phyloP scores from a whole-genome alignment of 2,888 invertebrate genomes.

The Synergus itoensis region DNA sequence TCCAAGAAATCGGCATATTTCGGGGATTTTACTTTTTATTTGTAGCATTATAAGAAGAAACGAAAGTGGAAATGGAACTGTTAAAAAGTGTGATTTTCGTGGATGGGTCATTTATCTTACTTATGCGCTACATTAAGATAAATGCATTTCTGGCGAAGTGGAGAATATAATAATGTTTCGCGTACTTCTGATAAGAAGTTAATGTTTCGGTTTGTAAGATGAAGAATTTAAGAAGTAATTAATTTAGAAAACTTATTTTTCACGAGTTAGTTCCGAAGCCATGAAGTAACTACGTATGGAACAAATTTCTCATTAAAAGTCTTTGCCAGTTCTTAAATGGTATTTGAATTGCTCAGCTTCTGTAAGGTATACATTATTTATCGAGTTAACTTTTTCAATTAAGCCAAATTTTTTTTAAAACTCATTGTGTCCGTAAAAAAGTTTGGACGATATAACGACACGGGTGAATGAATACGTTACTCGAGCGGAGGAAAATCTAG shows the following conservation, averaged over 20 bases:
- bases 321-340: not conserved
- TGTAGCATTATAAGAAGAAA: not conserved
- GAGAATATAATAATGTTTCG: not conserved
- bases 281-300: not conserved
- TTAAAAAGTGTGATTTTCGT: constrained; percentile 13
- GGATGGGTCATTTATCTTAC: constrained; percentile 22
- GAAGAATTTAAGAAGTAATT: no score
- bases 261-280: not conserved
- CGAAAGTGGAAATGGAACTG: not conserved
- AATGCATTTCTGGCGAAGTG: constrained; percentile 11
- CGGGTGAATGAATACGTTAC: constrained; percentile 14
- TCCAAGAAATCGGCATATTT: no score
- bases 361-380: not conserved
- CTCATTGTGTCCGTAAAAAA: not conserved
- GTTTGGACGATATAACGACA: constrained; percentile 26
- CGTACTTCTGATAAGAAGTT: constrained; percentile 8
- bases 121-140: constrained; percentile 25
- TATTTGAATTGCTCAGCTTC: not conserved
- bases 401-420: not conserved
- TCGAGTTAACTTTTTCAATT: constrained; percentile 16
- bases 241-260: not conserved
- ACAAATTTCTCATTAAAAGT: not conserved
- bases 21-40: not conserved
- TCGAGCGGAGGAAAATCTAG: constrained; percentile 40
- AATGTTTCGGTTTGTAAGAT: not conserved